These are phyloP conservation scores for Drosophila kepulauana DNA, from an alignment of 1,140 invertebrate species.

Conservation along the genomic window DNA sequence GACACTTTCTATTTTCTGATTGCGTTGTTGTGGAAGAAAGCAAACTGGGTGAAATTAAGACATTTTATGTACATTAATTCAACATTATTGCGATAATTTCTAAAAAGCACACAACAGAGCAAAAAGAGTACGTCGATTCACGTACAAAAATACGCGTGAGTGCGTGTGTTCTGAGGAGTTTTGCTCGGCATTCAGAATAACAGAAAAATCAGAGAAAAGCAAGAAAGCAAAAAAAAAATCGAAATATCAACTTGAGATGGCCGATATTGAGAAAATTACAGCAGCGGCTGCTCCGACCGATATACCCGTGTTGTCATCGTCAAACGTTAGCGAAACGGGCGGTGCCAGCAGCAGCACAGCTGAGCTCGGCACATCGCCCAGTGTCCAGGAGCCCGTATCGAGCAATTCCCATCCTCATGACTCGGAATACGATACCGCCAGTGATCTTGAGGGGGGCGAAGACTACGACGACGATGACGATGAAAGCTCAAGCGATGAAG, in stretches of 20 bases:
- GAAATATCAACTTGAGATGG: slow-evolving; percentile 64
- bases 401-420: slow-evolving; percentile 83
- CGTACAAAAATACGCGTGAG: slow-evolving; percentile 27
- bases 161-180: slow-evolving; percentile 23
- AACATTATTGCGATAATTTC: neutral
- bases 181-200: slow-evolving; percentile 28
- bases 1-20: slow-evolving; percentile 80
- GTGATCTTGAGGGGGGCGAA: slow-evolving; percentile 85
- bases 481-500: slow-evolving; percentile 79
- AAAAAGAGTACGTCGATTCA: slow-evolving; percentile 9
- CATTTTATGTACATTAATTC: slow-evolving; percentile 22
- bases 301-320: slow-evolving; percentile 60
- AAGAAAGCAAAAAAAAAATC: slow-evolving; percentile 47
- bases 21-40: slow-evolving; percentile 74
- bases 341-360: slow-evolving; percentile 33
- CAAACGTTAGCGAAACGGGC: slow-evolving; percentile 45
- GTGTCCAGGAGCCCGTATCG: slow-evolving; percentile 59
- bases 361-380: slow-evolving; percentile 73
- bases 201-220: slow-evolving; percentile 1
- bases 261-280: slow-evolving; percentile 77
- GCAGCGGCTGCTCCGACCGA: slow-evolving; percentile 58
- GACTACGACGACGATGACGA: slow-evolving; percentile 80
- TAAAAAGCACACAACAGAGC: neutral
- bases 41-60: slow-evolving; percentile 60
- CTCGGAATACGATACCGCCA: slow-evolving; percentile 83